These are phyloP conservation scores for Hemicrepidius hirtus DNA, from an alignment of 2,888 invertebrate genomes.

Conservation along the genomic window DNA sequence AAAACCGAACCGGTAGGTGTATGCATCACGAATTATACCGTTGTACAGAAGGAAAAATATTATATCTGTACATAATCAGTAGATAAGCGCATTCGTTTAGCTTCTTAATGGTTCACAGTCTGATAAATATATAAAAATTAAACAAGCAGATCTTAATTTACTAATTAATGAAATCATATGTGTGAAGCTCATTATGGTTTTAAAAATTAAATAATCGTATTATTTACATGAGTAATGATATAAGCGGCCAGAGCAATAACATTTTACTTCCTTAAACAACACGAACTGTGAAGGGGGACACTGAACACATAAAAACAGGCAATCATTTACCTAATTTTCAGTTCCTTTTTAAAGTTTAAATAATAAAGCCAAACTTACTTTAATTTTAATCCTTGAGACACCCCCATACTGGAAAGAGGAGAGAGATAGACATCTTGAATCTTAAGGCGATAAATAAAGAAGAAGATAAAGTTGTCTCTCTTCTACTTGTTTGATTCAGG, in stretches of 20 bases:
- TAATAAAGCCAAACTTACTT: too few relatives aligned
- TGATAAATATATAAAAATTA: constrained; percentile 46
- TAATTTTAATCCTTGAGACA: too few relatives aligned
- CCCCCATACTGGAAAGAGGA: too few relatives aligned
- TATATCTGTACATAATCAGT: constrained; percentile 13
- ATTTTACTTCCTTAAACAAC: background rate
- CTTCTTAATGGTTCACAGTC: constrained; percentile 47
- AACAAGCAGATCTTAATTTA: constrained; percentile 32
- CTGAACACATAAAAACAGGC: too few relatives aligned
- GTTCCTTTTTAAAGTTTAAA: too few relatives aligned
- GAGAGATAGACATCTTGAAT: too few relatives aligned
- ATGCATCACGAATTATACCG: constrained; percentile 28
- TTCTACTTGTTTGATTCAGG: too few relatives aligned
- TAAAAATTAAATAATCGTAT: constrained; percentile 4
- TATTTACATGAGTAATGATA: constrained; percentile 13
- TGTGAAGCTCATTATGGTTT: constrained; percentile 39
- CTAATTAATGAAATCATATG: constrained; percentile 43
- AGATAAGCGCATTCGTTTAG: constrained; percentile 32
- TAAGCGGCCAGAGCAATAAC: background rate
- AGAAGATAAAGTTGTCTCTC: too few relatives aligned
- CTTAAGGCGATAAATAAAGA: too few relatives aligned
- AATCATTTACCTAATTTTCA: too few relatives aligned
- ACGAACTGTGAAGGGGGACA: too few relatives aligned
- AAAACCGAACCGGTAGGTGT: constrained; percentile 4
- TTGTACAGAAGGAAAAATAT: constrained; percentile 7